These are phyloP conservation scores for Spatulosminthurus flaviceps DNA, from an alignment of 2,888 invertebrate genomes.

Conservation along the genomic window DNA sequence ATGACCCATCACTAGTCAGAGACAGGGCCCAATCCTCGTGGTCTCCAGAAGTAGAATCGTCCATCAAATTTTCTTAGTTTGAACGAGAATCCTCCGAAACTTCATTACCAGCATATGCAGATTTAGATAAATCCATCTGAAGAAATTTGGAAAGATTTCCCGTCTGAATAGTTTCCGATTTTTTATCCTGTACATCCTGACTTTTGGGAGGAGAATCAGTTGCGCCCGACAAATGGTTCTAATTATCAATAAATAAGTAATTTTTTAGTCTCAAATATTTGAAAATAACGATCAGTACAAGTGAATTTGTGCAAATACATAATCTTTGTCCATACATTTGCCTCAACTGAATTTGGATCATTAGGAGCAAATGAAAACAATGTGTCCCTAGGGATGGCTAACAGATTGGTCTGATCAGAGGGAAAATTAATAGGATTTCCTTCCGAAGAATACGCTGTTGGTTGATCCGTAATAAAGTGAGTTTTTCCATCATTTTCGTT, in stretches of 20 bases:
- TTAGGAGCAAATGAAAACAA: conserved; percentile 16
- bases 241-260: no score
- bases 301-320: no score
- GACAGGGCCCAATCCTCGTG: no score
- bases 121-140: conserved; percentile 16
- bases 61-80: background rate
- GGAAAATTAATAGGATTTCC: conserved; percentile 11
- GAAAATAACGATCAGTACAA: no score
- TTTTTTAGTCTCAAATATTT: no score
- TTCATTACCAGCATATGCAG: background rate
- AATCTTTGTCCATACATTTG: conserved; percentile 1
- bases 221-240: background rate
- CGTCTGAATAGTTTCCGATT: conserved; percentile 22
- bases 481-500: conserved; percentile 43
- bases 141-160: conserved; percentile 33
- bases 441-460: background rate
- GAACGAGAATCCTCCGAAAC: background rate
- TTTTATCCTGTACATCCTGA: background rate
- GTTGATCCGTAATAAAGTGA: conserved; percentile 37
- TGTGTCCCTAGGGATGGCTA: background rate
- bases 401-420: background rate
- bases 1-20: background rate
- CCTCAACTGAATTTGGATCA: background rate
- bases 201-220: background rate
- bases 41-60: background rate